Base-by-base conservation (phyloP, 2,888 invertebrate genomes). In the Cataglyphis livida region DNA sequence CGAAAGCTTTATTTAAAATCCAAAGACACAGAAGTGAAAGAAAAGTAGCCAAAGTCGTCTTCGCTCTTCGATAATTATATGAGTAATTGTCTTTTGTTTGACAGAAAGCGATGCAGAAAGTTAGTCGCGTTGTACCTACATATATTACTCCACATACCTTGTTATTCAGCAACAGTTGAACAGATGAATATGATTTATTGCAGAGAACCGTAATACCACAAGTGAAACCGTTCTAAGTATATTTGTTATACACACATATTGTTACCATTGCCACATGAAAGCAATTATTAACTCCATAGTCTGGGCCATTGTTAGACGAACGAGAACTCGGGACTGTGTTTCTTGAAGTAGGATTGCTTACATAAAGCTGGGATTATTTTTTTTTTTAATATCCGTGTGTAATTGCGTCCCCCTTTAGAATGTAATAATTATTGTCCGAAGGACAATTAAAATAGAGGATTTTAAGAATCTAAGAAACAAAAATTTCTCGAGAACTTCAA, bases 241-340 rank as follows among this genome's bases (percentile, higher is more conserved):
- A 89, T 91, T 92, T 91, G 91, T 91, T 91, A 91, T 90, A 91
- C 87, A 90, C 88, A 89, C 90, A 92, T 91, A 91, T 91, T 91
- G 90, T 91, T 92, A 91, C 90, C 87, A 91, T 90, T 90, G 89
- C 87, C 90, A 89, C 91, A 82, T 90, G 85, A 90, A 91, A 88
- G 90, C 90, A 91, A 91, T 91, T 90, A 90, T 91, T 85, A 87
- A 90, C 90, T 90, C 90, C 90, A 90, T 90, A 91, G 91, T 86
- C 90, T 90, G 91, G 87, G 91, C 91, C 88, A 89, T 90, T 91
- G 91, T 90, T 90, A 86, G 87, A 70, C 82, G 87, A 85, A 88
- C 84, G 90, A 90, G 88, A 84, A 78, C 83, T 85, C 84, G 88
- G 85, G 90, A 90, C 90, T 90, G 79, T 85, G 81, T 88, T 90